Evolutionary conservation across 1,140 invertebrate species (phyloP), one percentile per base, ranked within the genome.

Genomic region (Lordiphosa mommai): DNA sequence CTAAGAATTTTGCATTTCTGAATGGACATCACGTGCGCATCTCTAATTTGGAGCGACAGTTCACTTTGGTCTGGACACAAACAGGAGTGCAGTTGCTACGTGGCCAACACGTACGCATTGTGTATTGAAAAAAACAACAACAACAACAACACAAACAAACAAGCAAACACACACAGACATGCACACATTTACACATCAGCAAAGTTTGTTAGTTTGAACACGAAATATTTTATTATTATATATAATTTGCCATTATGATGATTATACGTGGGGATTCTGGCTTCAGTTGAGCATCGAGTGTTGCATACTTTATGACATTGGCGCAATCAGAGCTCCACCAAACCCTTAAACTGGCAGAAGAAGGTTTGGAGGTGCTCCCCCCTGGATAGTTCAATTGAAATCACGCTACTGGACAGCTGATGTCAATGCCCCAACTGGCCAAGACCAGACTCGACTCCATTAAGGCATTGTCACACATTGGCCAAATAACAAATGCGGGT

Each of bases 181-280:
- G 14, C 29, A 8, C 33, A 34, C 17, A 29, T 32, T 16, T n/a
- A 27, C 12, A 16, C n/a, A 12, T 6, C 48, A 20, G 32, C 4
- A 60, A 68, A 65, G 74, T 71, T 82, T 82, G 72, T 65, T 84
- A 82, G 76, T 82, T 82, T 38, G 72, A 70, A 82, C 76, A 82
- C 76, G 76, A 82, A 82, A 82, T 82, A 82, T 82, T 82, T 82
- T 82, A 82, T 82, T 82, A 82, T 82, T 84, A 84, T 82, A 80
- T 84, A 82, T 84, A 82, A 82, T 82, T 84, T 77, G 76, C 76
- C 67, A 82, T 82, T 82, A 82, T 84, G 76, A 82, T 82, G 76
- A 82, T 84, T 84, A 82, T 82, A 67, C 71, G 66, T 68, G 76
- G 61, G 40, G 23, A 59, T 82, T 53, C 66, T 23, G 61, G 36